Evolutionary conservation across 1,140 invertebrate species (phyloP), one percentile per base, ranked within the genome.

Genomic region (Cyclargus thomasi): DNA sequence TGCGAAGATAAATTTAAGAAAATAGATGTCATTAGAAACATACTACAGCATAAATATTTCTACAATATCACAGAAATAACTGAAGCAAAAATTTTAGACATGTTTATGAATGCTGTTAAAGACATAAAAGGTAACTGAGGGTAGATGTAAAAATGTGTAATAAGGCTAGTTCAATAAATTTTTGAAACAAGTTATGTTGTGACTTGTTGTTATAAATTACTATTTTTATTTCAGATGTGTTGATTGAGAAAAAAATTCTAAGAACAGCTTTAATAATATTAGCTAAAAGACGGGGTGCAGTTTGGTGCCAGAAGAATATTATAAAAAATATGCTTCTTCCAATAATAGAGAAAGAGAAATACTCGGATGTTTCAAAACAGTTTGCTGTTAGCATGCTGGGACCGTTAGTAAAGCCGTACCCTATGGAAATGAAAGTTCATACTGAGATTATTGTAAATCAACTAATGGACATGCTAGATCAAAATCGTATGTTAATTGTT

Each of bases 291-390:
- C 78, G 80, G 22, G 90, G 89, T 8, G 71, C 84, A 0, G 75
- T 76, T 35, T 90, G 86, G 88, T 86, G 85, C 68, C 82, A 88
- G 66, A 90, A 83, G 64, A 78, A 88, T 64, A 83, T 91, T 18
- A 78, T 90, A n/a, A 78, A 82, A 53, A 81, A 85, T 65, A 73
- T 85, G 57, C 63, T 91, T 22, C 23, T 85, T 55, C 86, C 90
- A 10, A 75, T 88, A 4, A 82, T 91, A 53, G 80, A 87, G 23
- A 74, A 83, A 47, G 67, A 74, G n/a, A 72, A 68, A 35, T 62
- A 67, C 10, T 66, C 76, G 5, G 57, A 75, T 6, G 68, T 53
- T 59, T 70, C 73, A 10, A 86, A 80, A 68, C 69, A 74, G 53
- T 87, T 90, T 64, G 85, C 83, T 72, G 71, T 89, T 0, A 75